Base-by-base conservation (phyloP, 2,113 vertebrate genomes). In the Dryoscopus gambensis region DNA sequence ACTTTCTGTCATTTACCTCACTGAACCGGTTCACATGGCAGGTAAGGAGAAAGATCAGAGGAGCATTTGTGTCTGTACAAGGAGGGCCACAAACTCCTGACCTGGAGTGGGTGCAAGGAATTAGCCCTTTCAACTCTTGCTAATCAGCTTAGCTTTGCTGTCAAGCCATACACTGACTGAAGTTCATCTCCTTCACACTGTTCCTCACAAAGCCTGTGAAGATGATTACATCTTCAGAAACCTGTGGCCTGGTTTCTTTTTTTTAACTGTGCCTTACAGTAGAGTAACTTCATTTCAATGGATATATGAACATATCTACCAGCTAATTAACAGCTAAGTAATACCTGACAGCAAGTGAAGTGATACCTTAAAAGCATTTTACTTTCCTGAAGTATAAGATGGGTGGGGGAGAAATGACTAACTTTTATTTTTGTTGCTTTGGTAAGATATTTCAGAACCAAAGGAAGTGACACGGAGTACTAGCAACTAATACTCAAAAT, bases 81-180 rank as follows among this genome's bases (percentile, higher is more conserved):
- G 15, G 22, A 80, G 55, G 13, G 69, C 37, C 84, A 65, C n/a
- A 90, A 94, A 89, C 46, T 77, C 84, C 81, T 86, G 89, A 86
- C 84, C 84, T 80, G 71, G n/a, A 79, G 16, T 15, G 50, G n/a
- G 31, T 31, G 31, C 46, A 62, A 37, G 55, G 83, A 86, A 90
- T 92, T 86, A 90, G 89, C n/a, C 33, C 40, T 80, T 95, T 77
- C 63, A 60, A 20, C 71, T 85, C 67, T 49, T 31, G 31, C 59
- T 94, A 65, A 96, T 69, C 63, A 77, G 59, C 59, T 95, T 80
- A 86, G 63, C 62, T 90, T 86, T 4, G 4, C 89, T 90, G 53
- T 55, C 67, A 80, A 89, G 69, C 25, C 50, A 24, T 8, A 57
- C n/a, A 40, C 19, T 10, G 2, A 35, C 21, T 11, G 2, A 89